Evolutionary conservation across 2,888 invertebrate genomes (phyloP), one percentile per base, ranked within the genome.

Genomic region (Halictus ligatus): DNA sequence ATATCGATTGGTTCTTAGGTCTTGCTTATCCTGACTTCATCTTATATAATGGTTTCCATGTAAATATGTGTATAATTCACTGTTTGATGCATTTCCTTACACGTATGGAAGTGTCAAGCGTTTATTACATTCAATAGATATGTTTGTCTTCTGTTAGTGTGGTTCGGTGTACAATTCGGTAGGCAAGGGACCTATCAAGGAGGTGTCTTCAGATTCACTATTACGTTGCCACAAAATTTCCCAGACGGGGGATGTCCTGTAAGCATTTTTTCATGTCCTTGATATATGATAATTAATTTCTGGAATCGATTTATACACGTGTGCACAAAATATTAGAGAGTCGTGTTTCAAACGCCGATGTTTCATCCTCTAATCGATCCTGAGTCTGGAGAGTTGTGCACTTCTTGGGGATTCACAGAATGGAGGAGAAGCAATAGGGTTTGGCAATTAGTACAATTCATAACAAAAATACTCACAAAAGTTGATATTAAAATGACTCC

Each of bases 111-210:
- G 4, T n/a, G 60, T 46, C 5, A n/a, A 18, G 15, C 5, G 25
- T 48, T 72, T 83, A 25, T 75, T 67, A 58, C 74, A 43, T 46
- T 74, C 50, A 50, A 35, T 69, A 69, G 35, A 83, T 48, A 21
- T 43, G 48, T 86, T n/a, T 75, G 64, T 89, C 84, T 87, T 91
- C 88, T 96, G 96, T 85, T 96, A 98, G 98, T 97, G 86, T 99
- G 98, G 98, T 98, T 97, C 96, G 98, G 98, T 89, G 97, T 98
- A 43, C 96, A 98, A 93, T 99, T 99, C 96, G 97, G 99, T 79
- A 97, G 98, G 92, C 97, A 97, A 95, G 99, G 99, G 40, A 96
- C 97, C 88, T 99, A 98, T 95, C 97, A 98, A 95, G 98, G 98
- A 89, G 99, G 98, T 84, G 96, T 99, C 80, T 99, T 99, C 95